Percentiles rank a stretch among this genome's conserved stretches.
Conservation (phyloP, 2,888 invertebrate species). For the Girardia tigrina region DNA sequence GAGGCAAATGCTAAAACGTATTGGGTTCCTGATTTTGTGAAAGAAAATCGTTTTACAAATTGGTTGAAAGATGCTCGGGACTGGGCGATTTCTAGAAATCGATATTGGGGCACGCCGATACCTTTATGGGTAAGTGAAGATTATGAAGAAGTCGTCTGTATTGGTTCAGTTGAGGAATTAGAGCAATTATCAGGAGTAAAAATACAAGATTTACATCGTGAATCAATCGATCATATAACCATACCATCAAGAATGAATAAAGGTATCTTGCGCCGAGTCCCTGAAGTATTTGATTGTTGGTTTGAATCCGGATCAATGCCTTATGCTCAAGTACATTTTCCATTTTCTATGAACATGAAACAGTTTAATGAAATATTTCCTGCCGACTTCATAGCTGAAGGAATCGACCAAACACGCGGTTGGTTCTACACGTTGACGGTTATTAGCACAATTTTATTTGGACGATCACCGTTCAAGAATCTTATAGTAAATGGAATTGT, state of each 20-base stretch:
- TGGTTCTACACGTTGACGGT: conserved; percentile 99
- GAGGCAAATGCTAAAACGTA: no score
- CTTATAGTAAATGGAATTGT: conserved; percentile 64
- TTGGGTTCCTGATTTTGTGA: conserved; percentile 89
- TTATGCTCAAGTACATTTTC: conserved; percentile 57
- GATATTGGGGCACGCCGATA: conserved; percentile 98
- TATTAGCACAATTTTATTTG: conserved; percentile 81
- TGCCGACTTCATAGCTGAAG: conserved; percentile 98
- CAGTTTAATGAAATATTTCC: conserved; percentile 81
- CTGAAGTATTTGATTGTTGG: conserved; percentile 98
- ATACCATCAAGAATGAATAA: conserved; percentile 76
- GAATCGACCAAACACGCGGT: conserved; percentile 89
- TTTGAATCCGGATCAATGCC: conserved; percentile 99
- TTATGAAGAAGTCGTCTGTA: conserved; percentile 77
- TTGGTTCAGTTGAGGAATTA: conserved; percentile 81
- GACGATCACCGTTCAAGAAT: conserved; percentile 91
- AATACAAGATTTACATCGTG: conserved; percentile 82
- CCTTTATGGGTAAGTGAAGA: conserved; percentile 86
- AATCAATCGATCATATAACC: conserved; percentile 76
- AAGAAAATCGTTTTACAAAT: conserved; percentile 93
- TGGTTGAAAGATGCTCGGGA: conserved; percentile 92
- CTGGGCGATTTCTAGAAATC: conserved; percentile 90
- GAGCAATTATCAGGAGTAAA: conserved; percentile 64
- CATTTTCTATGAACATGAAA: conserved; percentile 57
- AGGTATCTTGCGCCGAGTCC: conserved; percentile 68